These are phyloP conservation scores for Synergus japonicus DNA, from an alignment of 2,888 invertebrate genomes.

Conservation along the genomic window DNA sequence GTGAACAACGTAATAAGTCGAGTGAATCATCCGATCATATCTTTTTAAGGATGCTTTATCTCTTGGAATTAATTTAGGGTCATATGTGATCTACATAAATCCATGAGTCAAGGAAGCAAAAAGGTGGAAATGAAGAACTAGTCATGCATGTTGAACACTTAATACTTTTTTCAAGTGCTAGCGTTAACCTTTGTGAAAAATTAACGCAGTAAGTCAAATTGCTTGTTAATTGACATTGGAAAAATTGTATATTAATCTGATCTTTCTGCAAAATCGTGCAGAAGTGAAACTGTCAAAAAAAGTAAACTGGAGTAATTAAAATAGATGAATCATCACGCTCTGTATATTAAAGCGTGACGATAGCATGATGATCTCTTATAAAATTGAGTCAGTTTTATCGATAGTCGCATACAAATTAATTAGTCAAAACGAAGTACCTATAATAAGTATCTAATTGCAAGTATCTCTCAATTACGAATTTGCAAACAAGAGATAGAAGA, in stretches of 20 bases:
- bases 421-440: not conserved
- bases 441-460: not conserved
- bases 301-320: not conserved
- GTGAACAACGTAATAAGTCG: not conserved
- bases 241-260: not conserved
- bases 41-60: not conserved
- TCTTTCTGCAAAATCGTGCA: not conserved
- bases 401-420: constrained; percentile 13
- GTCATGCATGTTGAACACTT: no score
- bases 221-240: not conserved
- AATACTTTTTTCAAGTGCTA: no score
- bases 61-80: not conserved
- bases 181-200: not conserved
- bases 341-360: not conserved
- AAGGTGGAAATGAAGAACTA: not conserved
- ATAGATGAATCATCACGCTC: constrained; percentile 33
- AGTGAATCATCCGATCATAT: constrained; percentile 5
- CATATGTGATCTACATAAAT: constrained; percentile 3
- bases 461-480: not conserved
- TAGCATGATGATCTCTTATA: constrained; percentile 8
- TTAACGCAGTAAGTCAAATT: not conserved
- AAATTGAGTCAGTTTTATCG: constrained; percentile 14
- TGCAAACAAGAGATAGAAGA: not conserved
- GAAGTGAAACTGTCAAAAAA: constrained; percentile 5
- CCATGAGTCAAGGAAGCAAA: not conserved